Base-by-base conservation (phyloP, 1,140 invertebrate species). In the Doryteuthis pealeii region DNA sequence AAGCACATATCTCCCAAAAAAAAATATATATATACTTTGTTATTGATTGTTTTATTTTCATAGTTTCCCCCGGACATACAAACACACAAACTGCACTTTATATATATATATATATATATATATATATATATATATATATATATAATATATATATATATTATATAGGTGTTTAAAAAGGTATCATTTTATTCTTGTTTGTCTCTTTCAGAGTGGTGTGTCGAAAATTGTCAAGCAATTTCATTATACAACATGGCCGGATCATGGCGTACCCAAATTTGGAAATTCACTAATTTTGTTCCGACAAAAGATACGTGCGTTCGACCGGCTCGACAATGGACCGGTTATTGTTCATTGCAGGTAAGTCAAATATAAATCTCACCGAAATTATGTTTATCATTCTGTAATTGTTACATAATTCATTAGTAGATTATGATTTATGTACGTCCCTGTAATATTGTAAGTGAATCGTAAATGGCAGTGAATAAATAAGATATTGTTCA, bases 211-310 rank as follows among this genome's bases (percentile, higher is more conserved):
- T 73, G 89, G 89, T 26, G 90, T 92, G 72, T 87, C 84, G 43
- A 89, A 90, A 54, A 77, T 79, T 75, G 93, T 99, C 78, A 98
- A 93, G 86, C 97, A 99, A 85, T 99, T 96, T 87, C 97, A 99
- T 88, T 99, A 98, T 89, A 95, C 87, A 89, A 95, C 95, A 18
- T 99, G 97, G 97, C 97, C 97, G 30, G 97, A 99, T 89, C 97
- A 99, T 87, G 96, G 96, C 35, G 96, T 98, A 68, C 97, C 97
- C 12, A 92, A 94, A 31, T 96, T 98, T 90, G 96, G 97, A 18
- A 96, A 96, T 30, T 96, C 96, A 83, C 95, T 99, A 76, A 89
- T 99, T 28, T 96, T 98, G 87, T 98, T 98, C 83, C 89, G 98
- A 54, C 93, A 98, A 5, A 98, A 99, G 89, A 92, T 92, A 45